A percentile compares a stretch with the other conserved stretches of the same genome.
Evolutionary conservation across 2,797 vertebrate genomes (phyloP).

Genomic region (Helicolenus hilgendorfi): DNA sequence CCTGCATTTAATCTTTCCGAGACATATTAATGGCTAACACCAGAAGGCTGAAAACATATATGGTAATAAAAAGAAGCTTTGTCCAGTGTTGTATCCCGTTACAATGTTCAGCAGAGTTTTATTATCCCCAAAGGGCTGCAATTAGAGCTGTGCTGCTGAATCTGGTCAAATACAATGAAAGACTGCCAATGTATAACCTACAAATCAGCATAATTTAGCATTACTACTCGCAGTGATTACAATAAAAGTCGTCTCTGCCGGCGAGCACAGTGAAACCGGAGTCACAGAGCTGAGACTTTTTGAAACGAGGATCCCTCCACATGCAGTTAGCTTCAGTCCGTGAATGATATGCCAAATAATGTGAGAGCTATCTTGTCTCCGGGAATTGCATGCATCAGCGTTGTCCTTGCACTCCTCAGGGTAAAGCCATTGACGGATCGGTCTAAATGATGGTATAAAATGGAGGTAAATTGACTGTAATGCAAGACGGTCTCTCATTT

Average conservation of each 20-base stretch:
- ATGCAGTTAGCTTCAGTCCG: not conserved
- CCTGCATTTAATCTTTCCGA: conserved; percentile 27
- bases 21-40: conserved; percentile 28
- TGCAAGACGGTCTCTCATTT: conserved; percentile 22
- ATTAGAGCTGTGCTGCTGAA: conserved; percentile 73
- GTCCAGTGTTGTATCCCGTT: conserved; percentile 49
- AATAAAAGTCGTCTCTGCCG: conserved; percentile 20
- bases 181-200: conserved; percentile 57
- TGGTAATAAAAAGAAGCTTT: conserved; percentile 46
- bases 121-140: conserved; percentile 71
- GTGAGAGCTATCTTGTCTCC: conserved; percentile 2
- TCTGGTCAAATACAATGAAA: conserved; percentile 72
- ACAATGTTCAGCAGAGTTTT: conserved; percentile 43
- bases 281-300: conserved; percentile 12
- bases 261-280: not conserved
- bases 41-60: conserved; percentile 52
- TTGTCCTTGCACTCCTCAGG: conserved; percentile 38
- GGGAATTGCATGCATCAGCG: conserved; percentile 51
- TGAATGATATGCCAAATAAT: conserved; percentile 38
- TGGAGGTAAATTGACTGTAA: conserved; percentile 52
- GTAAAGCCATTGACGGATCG: conserved; percentile 48
- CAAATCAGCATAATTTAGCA: conserved; percentile 75
- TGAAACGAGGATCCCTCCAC: not conserved
- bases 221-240: conserved; percentile 71
- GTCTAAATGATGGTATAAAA: conserved; percentile 57